Evolutionary conservation across 2,113 vertebrate genomes (phyloP).

Genomic region (Hippocampus barbouri): DNA sequence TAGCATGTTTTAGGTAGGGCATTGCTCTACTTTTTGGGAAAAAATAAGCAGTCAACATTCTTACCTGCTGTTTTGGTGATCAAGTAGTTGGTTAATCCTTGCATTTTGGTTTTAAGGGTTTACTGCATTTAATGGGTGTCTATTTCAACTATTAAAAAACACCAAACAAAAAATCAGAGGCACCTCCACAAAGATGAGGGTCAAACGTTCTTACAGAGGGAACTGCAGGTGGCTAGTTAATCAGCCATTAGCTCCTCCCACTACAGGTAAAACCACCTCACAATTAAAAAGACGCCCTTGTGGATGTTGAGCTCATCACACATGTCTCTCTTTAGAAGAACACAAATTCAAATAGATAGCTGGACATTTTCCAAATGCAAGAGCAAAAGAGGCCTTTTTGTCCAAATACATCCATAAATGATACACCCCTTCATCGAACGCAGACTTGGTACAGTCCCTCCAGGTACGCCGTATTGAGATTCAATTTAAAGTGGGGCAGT

Average conservation of each 20-base stretch:
- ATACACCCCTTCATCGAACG: not conserved
- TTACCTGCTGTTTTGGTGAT: not conserved
- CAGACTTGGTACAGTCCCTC: not conserved
- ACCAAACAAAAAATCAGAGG: not conserved
- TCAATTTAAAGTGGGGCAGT: not conserved
- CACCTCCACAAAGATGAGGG: not conserved
- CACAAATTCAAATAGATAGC: not conserved
- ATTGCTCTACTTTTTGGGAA: not conserved
- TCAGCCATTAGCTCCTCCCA: not conserved
- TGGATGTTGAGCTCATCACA: not conserved
- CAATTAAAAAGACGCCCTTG: not conserved
- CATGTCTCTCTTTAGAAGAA: not conserved
- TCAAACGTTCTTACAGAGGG: not conserved
- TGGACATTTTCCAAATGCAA: not conserved
- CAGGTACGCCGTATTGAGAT: not conserved
- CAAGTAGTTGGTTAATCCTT: not conserved
- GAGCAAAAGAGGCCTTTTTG: not conserved
- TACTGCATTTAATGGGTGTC: too few relatives aligned
- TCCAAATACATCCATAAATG: not conserved
- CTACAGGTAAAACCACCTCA: conserved; percentile 4
- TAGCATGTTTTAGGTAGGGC: too few relatives aligned
- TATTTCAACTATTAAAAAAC: too few relatives aligned
- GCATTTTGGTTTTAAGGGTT: not conserved
- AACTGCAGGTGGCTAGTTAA: not conserved
- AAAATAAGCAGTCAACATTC: not conserved